A percentile compares a stretch with the other conserved stretches of the same genome.
Evolutionary conservation across 2,888 invertebrate species (phyloP).

Genomic region (Pocota personata): DNA sequence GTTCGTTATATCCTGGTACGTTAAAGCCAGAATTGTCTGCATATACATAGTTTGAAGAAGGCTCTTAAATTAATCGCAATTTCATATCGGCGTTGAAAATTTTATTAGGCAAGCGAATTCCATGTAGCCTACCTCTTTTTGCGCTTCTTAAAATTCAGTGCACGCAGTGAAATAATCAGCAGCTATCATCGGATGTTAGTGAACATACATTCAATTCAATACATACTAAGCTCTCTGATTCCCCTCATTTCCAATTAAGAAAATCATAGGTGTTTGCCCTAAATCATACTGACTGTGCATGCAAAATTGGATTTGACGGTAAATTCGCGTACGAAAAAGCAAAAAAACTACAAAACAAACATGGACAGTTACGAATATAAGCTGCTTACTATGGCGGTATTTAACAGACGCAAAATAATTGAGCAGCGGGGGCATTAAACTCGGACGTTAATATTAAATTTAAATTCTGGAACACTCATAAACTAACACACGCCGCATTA

Average conservation of each 20-base stretch:
- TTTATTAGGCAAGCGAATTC: too few relatives aligned
- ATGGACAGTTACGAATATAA: constrained; percentile 40
- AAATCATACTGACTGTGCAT: constrained; percentile 47
- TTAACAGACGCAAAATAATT: constrained; percentile 1
- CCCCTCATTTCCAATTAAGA: constrained; percentile 30
- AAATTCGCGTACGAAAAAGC: constrained; percentile 23
- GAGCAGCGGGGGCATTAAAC: constrained; percentile 39
- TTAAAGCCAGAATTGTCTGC: too few relatives aligned
- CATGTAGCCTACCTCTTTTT: too few relatives aligned
- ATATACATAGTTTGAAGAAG: too few relatives aligned
- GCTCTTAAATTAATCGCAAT: too few relatives aligned
- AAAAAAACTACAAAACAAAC: background rate
- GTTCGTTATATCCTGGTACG: too few relatives aligned
- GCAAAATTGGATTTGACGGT: constrained; percentile 55
- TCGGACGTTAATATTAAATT: background rate
- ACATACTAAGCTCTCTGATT: background rate
- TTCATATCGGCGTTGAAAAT: background rate
- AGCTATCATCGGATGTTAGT: constrained; percentile 5
- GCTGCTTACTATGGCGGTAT: constrained; percentile 35
- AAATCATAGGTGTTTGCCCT: constrained; percentile 28
- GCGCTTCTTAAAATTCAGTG: background rate
- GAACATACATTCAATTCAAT: too few relatives aligned
- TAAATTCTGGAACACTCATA: background rate
- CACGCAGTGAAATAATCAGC: background rate
- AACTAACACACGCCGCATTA: constrained; percentile 1